Evolutionary conservation across 2,113 vertebrate genomes (phyloP), one percentile per base, ranked within the genome.

Genomic region (Madoqua kirkii): DNA sequence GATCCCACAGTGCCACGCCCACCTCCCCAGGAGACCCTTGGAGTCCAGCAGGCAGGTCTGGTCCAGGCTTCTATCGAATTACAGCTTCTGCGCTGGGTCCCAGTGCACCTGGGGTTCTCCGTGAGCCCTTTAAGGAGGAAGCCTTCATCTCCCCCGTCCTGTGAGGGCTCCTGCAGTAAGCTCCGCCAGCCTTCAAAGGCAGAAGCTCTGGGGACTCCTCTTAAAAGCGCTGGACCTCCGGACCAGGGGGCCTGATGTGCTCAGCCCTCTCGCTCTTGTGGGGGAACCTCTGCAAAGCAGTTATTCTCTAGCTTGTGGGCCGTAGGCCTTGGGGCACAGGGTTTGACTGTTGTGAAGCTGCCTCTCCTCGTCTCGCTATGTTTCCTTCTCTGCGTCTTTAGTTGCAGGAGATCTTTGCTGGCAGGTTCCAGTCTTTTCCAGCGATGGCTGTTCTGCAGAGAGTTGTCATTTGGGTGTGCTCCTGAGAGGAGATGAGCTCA

Each of bases 281-380:
- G 21, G 33, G n/a, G 13, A 36, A 27, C 6, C 33, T 36, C 33
- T 36, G 52, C 81, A 12, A 14, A n/a, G 3, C 7, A 27, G 7
- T 27, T 15, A 5, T 55, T n/a, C 13, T 55, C 81, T 12, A 36
- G 33, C 21, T 15, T 14, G 6, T 3, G 33, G 31, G 33, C n/a
- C 3, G 1, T 7, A 6, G 3, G 1, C 21, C 50, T 8, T 6
- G 33, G 48, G 50, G 16, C 48, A 7, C 6, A 3, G 31, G 79
- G 2, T 52, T 21, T 82, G 79, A 52, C 48, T 33, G 31, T 81
- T 1, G 16, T 81, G 78, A 52, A 50, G 31, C 79, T 33, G 6
- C 45, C 4, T 48, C 27, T 50, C 45, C 76, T 50, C 5, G 1
- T 11, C 78, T 50, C 1, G 2, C 45, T 50, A 50, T 54, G 79